Conservation (phyloP, 2,797 vertebrate species). For the Arnoldichthys spilopterus region DNA sequence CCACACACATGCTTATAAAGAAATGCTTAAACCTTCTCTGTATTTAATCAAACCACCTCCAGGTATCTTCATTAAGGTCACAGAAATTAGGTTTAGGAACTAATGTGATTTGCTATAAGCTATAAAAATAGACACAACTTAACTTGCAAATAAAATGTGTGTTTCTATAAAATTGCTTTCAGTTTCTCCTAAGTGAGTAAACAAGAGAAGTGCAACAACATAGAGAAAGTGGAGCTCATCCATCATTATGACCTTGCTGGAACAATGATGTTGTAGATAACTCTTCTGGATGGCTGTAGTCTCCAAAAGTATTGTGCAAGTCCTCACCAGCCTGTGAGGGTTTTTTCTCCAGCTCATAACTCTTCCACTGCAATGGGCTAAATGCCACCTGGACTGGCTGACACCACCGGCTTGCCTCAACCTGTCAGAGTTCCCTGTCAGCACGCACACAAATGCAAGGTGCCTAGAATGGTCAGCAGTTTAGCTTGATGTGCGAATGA, state of each 20-base stretch:
- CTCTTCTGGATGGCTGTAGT: conserved; percentile 45
- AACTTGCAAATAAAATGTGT: too few species aligned
- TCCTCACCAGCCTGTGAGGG: conserved; percentile 48
- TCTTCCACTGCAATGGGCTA: conserved; percentile 49
- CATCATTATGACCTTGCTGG: conserved; percentile 2
- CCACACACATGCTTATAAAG: too few species aligned
- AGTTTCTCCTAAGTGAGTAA: conserved; percentile 9
- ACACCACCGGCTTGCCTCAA: conserved; percentile 60
- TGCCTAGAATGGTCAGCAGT: conserved; percentile 33
- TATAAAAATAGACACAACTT: too few species aligned
- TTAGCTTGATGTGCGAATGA: neutral
- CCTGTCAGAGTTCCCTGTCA: conserved; percentile 56
- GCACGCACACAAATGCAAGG: neutral
- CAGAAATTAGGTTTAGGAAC: too few species aligned
- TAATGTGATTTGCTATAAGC: too few species aligned
- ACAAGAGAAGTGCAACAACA: too few species aligned
- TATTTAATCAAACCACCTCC: too few species aligned
- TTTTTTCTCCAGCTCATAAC: conserved; percentile 47
- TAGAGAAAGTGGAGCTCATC: conserved; percentile 28
- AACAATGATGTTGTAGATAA: conserved; percentile 33
- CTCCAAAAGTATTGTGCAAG: conserved; percentile 43
- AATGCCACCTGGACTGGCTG: conserved; percentile 55
- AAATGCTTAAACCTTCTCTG: too few species aligned
- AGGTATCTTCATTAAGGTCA: too few species aligned
- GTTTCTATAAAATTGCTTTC: neutral